These are phyloP conservation scores for Serripes groenlandicus DNA, from an alignment of 2,888 invertebrate genomes.

Conservation along the genomic window DNA sequence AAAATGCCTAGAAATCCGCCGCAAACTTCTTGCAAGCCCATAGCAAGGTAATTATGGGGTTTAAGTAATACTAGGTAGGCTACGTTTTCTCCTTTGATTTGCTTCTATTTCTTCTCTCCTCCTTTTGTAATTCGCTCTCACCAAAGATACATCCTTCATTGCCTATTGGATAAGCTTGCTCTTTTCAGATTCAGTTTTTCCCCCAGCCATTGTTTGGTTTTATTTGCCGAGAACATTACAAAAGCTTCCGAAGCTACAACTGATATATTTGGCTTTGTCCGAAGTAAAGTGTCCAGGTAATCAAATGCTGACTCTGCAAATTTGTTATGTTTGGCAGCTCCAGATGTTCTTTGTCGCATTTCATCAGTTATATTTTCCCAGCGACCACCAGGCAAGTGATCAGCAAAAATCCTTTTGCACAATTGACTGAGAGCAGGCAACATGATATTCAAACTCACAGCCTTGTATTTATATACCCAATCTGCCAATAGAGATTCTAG, in stretches of 20 bases:
- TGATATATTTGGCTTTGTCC: conserved; percentile 40
- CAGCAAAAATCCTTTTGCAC: too few species aligned
- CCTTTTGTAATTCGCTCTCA: conserved; percentile 27
- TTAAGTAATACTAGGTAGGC: too few species aligned
- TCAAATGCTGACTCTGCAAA: conserved; percentile 40
- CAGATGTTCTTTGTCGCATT: background rate
- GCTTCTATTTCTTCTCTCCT: conserved; percentile 37
- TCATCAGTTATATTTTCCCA: conserved; percentile 19
- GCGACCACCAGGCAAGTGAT: conserved; percentile 33
- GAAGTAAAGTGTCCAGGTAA: conserved; percentile 24
- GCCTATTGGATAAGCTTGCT: conserved; percentile 20
- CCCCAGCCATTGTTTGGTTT: conserved; percentile 51
- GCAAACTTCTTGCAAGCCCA: too few species aligned
- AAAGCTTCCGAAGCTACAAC: conserved; percentile 57
- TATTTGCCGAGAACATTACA: conserved; percentile 58
- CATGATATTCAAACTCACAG: conserved; percentile 17
- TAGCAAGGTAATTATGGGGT: too few species aligned
- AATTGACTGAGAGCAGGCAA: conserved; percentile 41
- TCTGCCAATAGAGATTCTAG: conserved; percentile 3
- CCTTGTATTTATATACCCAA: conserved; percentile 43
- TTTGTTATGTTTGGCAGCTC: conserved; percentile 38
- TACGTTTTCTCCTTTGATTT: too few species aligned
- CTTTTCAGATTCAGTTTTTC: conserved; percentile 44
- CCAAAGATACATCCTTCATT: conserved; percentile 26
- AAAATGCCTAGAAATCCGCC: too few species aligned